phyloP scores from a whole-genome alignment of 2,113 vertebrate genomes.

The Chaetops frenatus region DNA sequence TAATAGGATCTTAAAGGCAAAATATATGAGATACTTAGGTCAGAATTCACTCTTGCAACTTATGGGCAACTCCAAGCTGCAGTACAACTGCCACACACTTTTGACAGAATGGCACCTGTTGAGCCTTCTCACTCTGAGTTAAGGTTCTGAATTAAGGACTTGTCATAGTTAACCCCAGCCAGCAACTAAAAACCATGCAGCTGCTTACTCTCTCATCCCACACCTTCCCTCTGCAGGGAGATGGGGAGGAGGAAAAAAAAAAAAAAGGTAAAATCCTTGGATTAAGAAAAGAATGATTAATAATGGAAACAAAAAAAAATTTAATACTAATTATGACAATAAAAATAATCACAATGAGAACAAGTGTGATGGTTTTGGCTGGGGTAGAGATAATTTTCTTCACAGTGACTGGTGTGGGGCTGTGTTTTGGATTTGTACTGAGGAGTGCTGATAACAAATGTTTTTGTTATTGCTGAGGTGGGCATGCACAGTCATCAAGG shows the following conservation, averaged over 20 bases:
- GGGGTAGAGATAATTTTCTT: neutral
- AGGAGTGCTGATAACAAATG: neutral
- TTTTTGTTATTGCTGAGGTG: neutral
- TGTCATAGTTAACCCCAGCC: neutral
- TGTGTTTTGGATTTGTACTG: neutral
- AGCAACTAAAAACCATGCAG: neutral
- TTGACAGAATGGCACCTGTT: neutral
- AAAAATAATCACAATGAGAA: neutral
- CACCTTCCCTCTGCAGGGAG: neutral
- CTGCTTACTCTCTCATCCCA: neutral
- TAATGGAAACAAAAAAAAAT: neutral
- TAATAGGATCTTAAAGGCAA: neutral
- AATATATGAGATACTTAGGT: neutral
- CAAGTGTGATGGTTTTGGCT: neutral
- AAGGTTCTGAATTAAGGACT: neutral
- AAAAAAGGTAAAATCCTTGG: neutral
- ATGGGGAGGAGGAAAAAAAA: neutral
- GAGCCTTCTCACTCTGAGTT: neutral
- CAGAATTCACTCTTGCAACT: neutral
- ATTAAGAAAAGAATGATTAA: neutral
- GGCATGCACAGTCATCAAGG: neutral
- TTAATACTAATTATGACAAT: neutral
- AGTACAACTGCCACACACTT: neutral
- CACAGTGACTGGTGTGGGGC: neutral
- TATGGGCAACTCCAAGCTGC: neutral